Evolutionary conservation across 2,888 invertebrate species (phyloP), one percentile per base, ranked within the genome.

Genomic region (Ophioninae sp.): DNA sequence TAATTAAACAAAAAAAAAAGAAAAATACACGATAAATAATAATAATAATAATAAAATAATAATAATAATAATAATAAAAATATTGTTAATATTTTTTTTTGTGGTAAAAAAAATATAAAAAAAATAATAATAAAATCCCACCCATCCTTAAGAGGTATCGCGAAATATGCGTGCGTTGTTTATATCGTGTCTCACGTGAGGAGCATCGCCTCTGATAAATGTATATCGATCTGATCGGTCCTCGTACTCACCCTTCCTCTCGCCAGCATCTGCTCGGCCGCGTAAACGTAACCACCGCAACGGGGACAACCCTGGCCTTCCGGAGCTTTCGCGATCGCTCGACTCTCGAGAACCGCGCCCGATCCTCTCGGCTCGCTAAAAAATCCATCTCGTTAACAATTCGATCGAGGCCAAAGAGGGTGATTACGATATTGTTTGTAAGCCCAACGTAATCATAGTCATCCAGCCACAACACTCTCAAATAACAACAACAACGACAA

Each of bases 221-320:
- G 59, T 44, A 23, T 62, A 72, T 39, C 3, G 39, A 17, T 37
- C n/a, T 59, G 21, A 62, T 77, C 44, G 44, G 50, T 23, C 23
- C 21, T 21, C 59, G 20, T 80, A 94, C 95, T 96, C 94, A 97
- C 97, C 95, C 96, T 95, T 94, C 97, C 97, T 93, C 97, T 95
- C 88, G 97, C 97, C 91, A 98, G 94, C 97, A 97, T 97, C 94
- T 97, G 97, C 94, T 98, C 98, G 83, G 98, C 98, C 85, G 97
- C 97, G 93, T 97, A 98, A 77, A 98, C 98, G 92, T 93, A 97
- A 86, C 97, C 97, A 86, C 97, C 97, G 92, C 97, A 98, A 89
- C 97, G 95, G 44, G 97, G 98, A 91, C 98, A 98, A 85, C 97
- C 97, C 93, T 97, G 95, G 75, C 97, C 97, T 88, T 96, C 96